Conservation (phyloP, 2,113 vertebrate genomes). For the Tympanuchus pallidicinctus region DNA sequence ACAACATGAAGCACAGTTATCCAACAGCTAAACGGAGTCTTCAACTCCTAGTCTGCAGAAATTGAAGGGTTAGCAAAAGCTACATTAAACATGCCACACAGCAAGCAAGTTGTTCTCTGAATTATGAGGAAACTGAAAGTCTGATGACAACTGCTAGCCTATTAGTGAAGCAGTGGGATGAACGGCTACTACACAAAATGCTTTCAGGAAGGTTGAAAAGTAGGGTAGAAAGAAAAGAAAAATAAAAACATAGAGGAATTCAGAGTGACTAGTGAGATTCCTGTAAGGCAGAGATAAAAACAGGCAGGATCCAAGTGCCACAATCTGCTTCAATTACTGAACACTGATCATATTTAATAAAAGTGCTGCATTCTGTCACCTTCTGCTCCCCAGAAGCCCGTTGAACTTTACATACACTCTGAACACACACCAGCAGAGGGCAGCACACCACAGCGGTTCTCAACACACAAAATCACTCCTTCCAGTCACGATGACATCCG, state of each 20-base stretch:
- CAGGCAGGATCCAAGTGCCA: background rate
- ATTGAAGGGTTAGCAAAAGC: background rate
- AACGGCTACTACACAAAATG: background rate
- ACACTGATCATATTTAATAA: fast-evolving
- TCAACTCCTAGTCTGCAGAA: background rate
- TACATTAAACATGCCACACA: background rate
- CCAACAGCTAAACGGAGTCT: background rate
- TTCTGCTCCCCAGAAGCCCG: background rate
- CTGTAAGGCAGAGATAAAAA: background rate
- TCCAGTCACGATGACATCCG: background rate
- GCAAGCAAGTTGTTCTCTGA: background rate
- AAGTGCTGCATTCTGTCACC: background rate
- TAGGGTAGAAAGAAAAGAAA: background rate
- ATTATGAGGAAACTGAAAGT: background rate
- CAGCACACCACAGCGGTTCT: background rate
- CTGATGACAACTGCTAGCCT: background rate
- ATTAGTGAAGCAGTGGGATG: background rate
- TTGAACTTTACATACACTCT: too few species aligned
- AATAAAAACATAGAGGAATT: background rate
- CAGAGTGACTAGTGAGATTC: background rate
- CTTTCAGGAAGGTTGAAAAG: background rate
- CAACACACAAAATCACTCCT: too few species aligned
- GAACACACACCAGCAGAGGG: background rate
- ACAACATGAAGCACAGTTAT: background rate
- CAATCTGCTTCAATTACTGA: background rate